These are phyloP conservation scores for Tenualosa ilisha DNA, from an alignment of 2,797 vertebrate species.

Conservation along the genomic window DNA sequence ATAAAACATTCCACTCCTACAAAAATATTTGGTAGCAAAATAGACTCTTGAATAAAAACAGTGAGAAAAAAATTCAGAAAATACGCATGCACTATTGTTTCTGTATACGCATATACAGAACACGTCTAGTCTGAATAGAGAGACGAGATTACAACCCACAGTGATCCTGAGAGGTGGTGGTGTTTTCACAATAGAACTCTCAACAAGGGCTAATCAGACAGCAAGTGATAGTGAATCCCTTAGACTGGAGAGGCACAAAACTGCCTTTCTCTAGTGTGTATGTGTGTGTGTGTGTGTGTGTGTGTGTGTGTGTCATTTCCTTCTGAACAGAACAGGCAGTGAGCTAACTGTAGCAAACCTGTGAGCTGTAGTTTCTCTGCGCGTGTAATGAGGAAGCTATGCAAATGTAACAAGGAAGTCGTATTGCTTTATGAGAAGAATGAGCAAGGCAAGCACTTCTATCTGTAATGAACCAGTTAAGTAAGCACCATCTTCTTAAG, in stretches of 20 bases:
- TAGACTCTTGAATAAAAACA: slow-evolving; percentile 54
- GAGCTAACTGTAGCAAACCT: not conserved
- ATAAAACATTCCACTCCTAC: slow-evolving; percentile 36
- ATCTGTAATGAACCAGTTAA: not conserved
- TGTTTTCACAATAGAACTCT: slow-evolving; percentile 22
- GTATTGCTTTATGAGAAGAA: not conserved
- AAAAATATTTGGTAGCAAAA: slow-evolving; percentile 69
- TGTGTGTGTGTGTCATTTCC: not conserved
- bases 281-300: no score
- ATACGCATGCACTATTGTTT: slow-evolving; percentile 48
- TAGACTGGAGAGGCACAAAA: slow-evolving; percentile 38
- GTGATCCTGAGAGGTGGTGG: slow-evolving; percentile 51
- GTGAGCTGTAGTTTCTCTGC: slow-evolving; percentile 3
- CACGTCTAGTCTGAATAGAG: slow-evolving; percentile 28
- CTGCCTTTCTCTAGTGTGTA: not conserved
- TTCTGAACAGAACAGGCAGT: not conserved
- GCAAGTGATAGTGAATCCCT: not conserved
- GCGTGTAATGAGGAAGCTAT: not conserved
- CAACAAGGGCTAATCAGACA: slow-evolving; percentile 23
- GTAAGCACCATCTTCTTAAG: not conserved
- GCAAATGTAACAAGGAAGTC: not conserved
- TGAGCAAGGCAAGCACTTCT: slow-evolving; percentile 16
- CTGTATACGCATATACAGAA: slow-evolving; percentile 50
- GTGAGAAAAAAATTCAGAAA: slow-evolving; percentile 34
- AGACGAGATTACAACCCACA: slow-evolving; percentile 34